Conservation (phyloP, 2,797 vertebrate species). For the Cynodonichthys magdalenae region DNA sequence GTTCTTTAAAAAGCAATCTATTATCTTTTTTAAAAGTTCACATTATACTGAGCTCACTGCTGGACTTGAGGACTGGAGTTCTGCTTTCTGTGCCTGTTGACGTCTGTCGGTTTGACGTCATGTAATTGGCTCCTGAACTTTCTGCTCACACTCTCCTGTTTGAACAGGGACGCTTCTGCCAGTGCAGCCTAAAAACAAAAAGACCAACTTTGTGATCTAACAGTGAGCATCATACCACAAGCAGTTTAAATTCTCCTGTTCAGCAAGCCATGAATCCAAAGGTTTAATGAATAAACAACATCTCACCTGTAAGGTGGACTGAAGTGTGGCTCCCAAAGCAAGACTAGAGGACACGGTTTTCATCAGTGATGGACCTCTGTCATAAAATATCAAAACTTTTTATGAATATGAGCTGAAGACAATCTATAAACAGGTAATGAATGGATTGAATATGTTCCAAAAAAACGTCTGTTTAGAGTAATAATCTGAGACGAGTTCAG, state of each 20-base stretch:
- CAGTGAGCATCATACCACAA: too few species aligned
- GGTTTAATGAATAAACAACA: too few species aligned
- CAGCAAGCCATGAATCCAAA: background rate
- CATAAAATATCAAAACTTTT: conserved; percentile 22
- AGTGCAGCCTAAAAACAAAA: conserved; percentile 76
- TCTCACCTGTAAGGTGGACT: conserved; percentile 87
- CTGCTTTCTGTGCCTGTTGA: conserved; percentile 80
- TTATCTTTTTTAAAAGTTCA: background rate
- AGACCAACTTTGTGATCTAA: background rate
- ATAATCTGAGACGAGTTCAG: too few species aligned
- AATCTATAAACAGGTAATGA: background rate
- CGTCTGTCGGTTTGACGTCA: conserved; percentile 82
- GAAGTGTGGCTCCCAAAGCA: conserved; percentile 85
- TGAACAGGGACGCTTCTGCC: conserved; percentile 85
- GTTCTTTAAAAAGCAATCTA: background rate
- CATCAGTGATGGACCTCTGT: conserved; percentile 88
- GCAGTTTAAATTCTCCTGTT: background rate
- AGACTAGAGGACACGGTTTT: conserved; percentile 87
- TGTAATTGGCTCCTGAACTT: conserved; percentile 76
- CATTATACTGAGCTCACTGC: conserved; percentile 79
- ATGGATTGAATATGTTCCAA: too few species aligned
- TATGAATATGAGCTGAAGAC: too few species aligned
- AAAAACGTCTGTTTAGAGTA: too few species aligned
- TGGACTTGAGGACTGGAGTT: conserved; percentile 81
- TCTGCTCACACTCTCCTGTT: conserved; percentile 79